A percentile compares a stretch with the other conserved stretches of the same genome.
Conservation (phyloP, 2,797 vertebrate species). For the Acanthurus tractus region DNA sequence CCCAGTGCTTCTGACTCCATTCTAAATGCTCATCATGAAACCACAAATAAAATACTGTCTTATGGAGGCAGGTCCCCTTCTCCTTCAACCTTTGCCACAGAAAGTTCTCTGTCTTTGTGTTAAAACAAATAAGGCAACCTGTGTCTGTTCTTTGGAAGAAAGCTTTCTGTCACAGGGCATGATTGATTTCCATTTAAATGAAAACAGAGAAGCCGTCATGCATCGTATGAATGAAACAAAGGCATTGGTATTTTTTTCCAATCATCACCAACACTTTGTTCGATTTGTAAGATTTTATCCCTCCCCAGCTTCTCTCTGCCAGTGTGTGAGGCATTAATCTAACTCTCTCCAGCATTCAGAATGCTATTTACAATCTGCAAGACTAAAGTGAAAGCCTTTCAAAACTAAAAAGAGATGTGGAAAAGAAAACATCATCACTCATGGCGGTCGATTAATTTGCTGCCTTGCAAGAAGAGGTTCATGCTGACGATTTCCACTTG, state of each 20-base stretch:
- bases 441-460: slow-evolving; percentile 65
- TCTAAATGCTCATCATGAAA: slow-evolving; percentile 28
- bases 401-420: slow-evolving; percentile 48
- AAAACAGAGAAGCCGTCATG: slow-evolving; percentile 45
- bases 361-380: slow-evolving; percentile 73
- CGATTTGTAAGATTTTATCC: slow-evolving; percentile 52
- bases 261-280: slow-evolving; percentile 59
- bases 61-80: slow-evolving; percentile 4
- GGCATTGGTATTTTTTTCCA: slow-evolving; percentile 57
- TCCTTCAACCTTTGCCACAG: slow-evolving; percentile 36
- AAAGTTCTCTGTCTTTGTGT: slow-evolving; percentile 19
- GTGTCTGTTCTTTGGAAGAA: slow-evolving; percentile 32
- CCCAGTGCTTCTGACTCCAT: slow-evolving; percentile 34
- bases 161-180: slow-evolving; percentile 46
- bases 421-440: slow-evolving; percentile 64
- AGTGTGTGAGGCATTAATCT: slow-evolving; percentile 63
- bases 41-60: slow-evolving; percentile 33
- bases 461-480: slow-evolving; percentile 55
- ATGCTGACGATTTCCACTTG: slow-evolving; percentile 40
- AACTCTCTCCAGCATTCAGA: slow-evolving; percentile 62
- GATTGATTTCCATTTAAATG: slow-evolving; percentile 70
- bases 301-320: slow-evolving; percentile 33
- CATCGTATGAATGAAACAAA: slow-evolving; percentile 61
- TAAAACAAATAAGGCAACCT: slow-evolving; percentile 41
- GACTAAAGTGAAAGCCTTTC: slow-evolving; percentile 63